Conservation (phyloP, 2,797 vertebrate species). For the Mycteria americana region DNA sequence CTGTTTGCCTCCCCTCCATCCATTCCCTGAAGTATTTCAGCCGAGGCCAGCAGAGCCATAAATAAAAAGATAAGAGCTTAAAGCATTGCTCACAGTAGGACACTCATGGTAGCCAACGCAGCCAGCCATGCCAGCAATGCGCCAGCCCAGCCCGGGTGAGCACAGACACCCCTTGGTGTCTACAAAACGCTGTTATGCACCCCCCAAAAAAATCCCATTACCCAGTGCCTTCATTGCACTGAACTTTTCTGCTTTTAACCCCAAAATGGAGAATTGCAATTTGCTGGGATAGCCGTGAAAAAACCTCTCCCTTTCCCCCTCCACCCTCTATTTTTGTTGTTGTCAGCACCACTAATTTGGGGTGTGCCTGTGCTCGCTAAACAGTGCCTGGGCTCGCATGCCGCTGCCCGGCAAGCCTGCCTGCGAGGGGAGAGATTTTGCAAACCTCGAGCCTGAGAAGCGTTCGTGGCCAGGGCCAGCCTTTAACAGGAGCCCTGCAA, state of each 20-base stretch:
- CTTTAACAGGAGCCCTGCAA: background rate
- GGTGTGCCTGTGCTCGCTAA: background rate
- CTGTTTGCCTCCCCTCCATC: background rate
- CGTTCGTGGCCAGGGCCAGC: fast-evolving
- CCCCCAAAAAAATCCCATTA: background rate
- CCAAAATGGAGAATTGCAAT: background rate
- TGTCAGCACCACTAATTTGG: background rate
- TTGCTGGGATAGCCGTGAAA: background rate
- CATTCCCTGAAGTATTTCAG: background rate
- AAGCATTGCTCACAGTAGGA: background rate
- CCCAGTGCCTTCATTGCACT: too few relatives aligned
- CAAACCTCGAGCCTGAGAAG: background rate
- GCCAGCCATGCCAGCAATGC: background rate
- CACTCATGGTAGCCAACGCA: fast-evolving
- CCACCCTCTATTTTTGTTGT: background rate
- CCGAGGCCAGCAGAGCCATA: background rate
- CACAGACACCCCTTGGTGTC: background rate
- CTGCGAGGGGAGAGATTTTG: background rate
- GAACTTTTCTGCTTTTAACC: background rate
- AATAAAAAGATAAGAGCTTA: conserved; percentile 7
- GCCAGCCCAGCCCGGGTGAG: background rate
- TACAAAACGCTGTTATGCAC: background rate
- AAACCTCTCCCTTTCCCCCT: background rate
- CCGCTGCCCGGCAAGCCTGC: background rate
- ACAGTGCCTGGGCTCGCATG: background rate